A percentile compares a stretch with the other conserved stretches of the same genome.
Evolutionary conservation across 2,113 vertebrate genomes (phyloP).

Genomic region (Tachuris rubrigastra): DNA sequence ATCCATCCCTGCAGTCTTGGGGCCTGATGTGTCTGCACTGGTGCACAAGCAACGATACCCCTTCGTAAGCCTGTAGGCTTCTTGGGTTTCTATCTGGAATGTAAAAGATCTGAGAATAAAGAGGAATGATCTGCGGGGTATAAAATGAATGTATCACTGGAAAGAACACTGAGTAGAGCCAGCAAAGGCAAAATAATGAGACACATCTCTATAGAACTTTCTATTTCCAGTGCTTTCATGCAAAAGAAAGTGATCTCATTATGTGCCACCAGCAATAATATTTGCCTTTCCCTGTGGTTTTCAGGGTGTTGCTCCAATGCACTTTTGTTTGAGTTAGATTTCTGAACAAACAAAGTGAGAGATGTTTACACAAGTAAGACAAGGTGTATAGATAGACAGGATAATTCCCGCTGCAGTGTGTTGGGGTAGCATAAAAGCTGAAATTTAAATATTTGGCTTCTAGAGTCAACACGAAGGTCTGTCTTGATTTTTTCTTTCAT

Average conservation of each 20-base stretch:
- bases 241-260: slow-evolving; percentile 4
- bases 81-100: neutral
- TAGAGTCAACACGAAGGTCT: neutral
- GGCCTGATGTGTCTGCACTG: neutral
- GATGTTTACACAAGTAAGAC: slow-evolving; percentile 22
- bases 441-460: slow-evolving; percentile 53
- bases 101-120: neutral
- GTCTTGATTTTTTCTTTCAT: neutral
- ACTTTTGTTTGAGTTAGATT: slow-evolving; percentile 58
- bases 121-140: neutral
- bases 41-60: neutral
- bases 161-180: neutral
- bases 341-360: slow-evolving; percentile 48
- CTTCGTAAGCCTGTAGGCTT: neutral
- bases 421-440: neutral
- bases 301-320: neutral
- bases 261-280: neutral
- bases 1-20: neutral
- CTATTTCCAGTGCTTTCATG: neutral
- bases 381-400: slow-evolving; percentile 17
- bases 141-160: neutral
- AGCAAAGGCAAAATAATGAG: neutral
- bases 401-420: slow-evolving; percentile 1
- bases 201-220: neutral
- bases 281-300: slow-evolving; percentile 42